Conservation (phyloP, 2,888 invertebrate species). For the Eupithecia centaureata region DNA sequence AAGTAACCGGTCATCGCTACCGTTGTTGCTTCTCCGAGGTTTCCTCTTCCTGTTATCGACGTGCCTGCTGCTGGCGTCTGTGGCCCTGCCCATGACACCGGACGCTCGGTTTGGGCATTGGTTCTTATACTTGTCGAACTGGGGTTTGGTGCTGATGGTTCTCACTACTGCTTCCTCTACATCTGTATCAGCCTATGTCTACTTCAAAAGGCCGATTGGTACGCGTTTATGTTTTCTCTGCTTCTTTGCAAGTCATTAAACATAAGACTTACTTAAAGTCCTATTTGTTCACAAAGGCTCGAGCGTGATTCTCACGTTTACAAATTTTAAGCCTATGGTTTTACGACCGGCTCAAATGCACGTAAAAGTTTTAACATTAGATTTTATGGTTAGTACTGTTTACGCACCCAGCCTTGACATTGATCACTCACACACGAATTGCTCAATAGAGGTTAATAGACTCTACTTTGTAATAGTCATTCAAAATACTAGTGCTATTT, state of each 20-base stretch:
- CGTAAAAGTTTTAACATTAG: slow-evolving; percentile 20
- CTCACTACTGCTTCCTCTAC: slow-evolving; percentile 61
- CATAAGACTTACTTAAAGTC: not conserved
- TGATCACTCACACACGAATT: slow-evolving; percentile 27
- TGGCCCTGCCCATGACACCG: slow-evolving; percentile 55
- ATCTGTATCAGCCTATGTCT: slow-evolving; percentile 62
- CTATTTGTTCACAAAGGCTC: not conserved
- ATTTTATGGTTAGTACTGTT: slow-evolving; percentile 14
- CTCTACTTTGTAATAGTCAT: slow-evolving; percentile 19
- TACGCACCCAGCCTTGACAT: slow-evolving; percentile 23
- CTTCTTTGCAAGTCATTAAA: slow-evolving; percentile 30
- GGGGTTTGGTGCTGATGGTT: slow-evolving; percentile 69
- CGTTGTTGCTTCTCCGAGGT: slow-evolving; percentile 56
- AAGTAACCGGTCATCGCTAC: slow-evolving; percentile 59
- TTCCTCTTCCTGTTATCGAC: slow-evolving; percentile 63
- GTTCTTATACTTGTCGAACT: slow-evolving; percentile 78
- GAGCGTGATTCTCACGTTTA: slow-evolving; percentile 9
- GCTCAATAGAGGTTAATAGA: slow-evolving; percentile 33
- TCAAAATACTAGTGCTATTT: not conserved
- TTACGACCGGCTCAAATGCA: slow-evolving; percentile 17
- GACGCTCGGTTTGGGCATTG: slow-evolving; percentile 61
- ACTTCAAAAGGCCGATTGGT: slow-evolving; percentile 64
- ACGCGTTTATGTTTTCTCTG: slow-evolving; percentile 44
- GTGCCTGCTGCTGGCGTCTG: slow-evolving; percentile 57
- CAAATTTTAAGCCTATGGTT: slow-evolving; percentile 14